phyloP scores from a whole-genome alignment of 2,888 invertebrate genomes.

The Lamellibrachia satsuma region DNA sequence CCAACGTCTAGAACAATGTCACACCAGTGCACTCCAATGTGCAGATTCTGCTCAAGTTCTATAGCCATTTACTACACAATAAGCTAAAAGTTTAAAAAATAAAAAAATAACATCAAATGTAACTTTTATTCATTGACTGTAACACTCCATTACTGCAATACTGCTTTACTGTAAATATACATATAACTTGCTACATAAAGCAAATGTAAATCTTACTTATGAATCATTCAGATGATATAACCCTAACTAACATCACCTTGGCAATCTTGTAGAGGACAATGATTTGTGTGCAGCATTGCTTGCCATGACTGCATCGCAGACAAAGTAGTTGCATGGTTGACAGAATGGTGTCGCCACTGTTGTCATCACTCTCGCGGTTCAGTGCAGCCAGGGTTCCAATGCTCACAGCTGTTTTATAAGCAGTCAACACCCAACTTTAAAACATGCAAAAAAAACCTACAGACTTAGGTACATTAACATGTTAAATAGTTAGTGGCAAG shows the following conservation, averaged over 20 bases:
- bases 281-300: conserved; percentile 52
- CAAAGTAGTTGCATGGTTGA: conserved; percentile 50
- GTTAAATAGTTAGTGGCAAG: too few species aligned
- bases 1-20: too few species aligned
- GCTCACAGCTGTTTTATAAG: conserved; percentile 23
- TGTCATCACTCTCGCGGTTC: conserved; percentile 26
- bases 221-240: neutral
- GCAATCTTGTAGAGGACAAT: conserved; percentile 57
- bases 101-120: neutral
- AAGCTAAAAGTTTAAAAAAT: too few species aligned
- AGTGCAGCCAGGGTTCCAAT: conserved; percentile 20
- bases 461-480: too few species aligned
- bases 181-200: neutral
- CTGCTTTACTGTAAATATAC: neutral
- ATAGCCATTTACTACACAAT: too few species aligned
- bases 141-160: neutral
- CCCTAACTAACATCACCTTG: conserved; percentile 44
- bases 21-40: too few species aligned
- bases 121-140: neutral
- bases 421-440: neutral
- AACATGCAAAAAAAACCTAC: neutral
- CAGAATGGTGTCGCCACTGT: conserved; percentile 17
- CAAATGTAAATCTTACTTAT: neutral
- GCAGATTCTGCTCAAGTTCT: too few species aligned
- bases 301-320: conserved; percentile 48